phyloP scores from a whole-genome alignment of 37 sponge, comb jelly and placozoan genomes.

The Eunapius fragilis region DNA sequence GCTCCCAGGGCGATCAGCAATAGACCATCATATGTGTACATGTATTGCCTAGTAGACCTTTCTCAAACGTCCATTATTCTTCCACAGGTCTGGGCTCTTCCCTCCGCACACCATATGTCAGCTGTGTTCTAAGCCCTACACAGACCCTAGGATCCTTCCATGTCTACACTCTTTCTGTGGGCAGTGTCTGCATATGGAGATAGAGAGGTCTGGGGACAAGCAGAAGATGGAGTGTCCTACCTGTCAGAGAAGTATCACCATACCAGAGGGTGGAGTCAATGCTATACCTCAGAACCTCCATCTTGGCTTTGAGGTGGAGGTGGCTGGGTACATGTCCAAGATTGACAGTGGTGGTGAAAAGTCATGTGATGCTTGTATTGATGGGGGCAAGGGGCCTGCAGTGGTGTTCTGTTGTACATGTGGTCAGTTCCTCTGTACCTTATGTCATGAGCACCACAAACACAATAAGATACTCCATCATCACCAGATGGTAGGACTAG shows the following conservation, averaged over 20 bases:
- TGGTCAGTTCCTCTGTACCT: not conserved
- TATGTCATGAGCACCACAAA: not conserved
- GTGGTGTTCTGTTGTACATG: slow-evolving; percentile 3
- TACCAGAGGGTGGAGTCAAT: not conserved
- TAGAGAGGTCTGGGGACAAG: not conserved
- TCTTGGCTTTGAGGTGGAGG: not conserved
- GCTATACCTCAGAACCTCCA: slow-evolving; percentile 5
- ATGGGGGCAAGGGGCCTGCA: not conserved
- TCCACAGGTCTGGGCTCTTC: not conserved
- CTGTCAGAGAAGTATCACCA: not conserved
- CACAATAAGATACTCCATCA: not conserved
- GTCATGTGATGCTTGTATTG: not conserved
- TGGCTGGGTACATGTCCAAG: not conserved
- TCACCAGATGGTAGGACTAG: not conserved
- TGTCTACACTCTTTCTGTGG: not conserved
- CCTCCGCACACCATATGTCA: not conserved
- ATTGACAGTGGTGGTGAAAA: not conserved
- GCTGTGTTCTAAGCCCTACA: not conserved
- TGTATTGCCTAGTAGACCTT: too few species aligned
- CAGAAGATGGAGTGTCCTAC: not conserved
- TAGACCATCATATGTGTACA: too few species aligned
- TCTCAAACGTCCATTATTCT: too few species aligned
- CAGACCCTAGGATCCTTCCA: not conserved
- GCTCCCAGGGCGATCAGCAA: too few species aligned
- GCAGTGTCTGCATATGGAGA: not conserved